Evolutionary conservation across 2,113 vertebrate species (phyloP), one percentile per base, ranked within the genome.

Genomic region (Melanerpes aurifrons): DNA sequence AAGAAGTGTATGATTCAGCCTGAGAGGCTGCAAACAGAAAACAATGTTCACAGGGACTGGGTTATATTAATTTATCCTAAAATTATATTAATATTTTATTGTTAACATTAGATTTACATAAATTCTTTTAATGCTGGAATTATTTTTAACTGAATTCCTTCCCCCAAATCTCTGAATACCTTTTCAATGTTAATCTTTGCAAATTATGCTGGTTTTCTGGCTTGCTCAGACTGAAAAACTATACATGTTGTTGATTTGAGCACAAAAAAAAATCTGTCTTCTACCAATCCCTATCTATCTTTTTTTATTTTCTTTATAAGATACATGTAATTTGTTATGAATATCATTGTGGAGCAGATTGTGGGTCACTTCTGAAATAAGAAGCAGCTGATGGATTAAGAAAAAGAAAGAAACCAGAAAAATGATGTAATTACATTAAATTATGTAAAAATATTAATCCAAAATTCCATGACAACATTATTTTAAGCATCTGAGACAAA

Each of bases 371-470:
- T 88, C 59, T 76, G 61, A 89, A 93, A 85, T 87, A 40, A 67
- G 73, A 43, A 82, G 47, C 31, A 64, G 48, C 12, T 11, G 8
- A 63, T 19, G 64, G 37, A 93, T 85, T 31, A 3, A 78, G n/a
- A 86, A 73, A 79, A 3, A 80, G 84, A 87, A 69, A 78, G 43
- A 92, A 88, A 85, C 20, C 29, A 81, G 73, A 75, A 90, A 93
- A 92, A 85, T n/a, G 0, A 86, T 82, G 14, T 58, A n/a, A 94
- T 92, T 95, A 92, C 47, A 92, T 59, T 86, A 84, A 88, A 96
- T 95, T 94, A 96, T 96, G 93, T 79, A 86, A 96, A 96, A 95
- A 83, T 48, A 94, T 92, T 95, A 95, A 96, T 96, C 95, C 93
- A 88, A 73, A 95, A 82, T 63, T 94, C 70, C 86, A 88, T 94